Evolutionary conservation across 2,888 invertebrate species (phyloP).

Genomic region (Cylindroiulus punctatus): DNA sequence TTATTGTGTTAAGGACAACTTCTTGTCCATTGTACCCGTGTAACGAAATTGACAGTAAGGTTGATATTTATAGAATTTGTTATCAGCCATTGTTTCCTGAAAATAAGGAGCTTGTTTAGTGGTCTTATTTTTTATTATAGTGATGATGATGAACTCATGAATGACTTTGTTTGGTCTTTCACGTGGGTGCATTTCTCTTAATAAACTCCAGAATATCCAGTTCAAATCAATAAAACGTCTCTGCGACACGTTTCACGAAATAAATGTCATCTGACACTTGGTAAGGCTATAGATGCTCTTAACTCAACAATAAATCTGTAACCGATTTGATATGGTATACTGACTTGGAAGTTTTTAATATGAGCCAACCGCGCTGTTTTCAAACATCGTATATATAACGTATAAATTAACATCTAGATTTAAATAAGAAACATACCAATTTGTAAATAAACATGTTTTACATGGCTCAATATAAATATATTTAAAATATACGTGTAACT

Average conservation of each 20-base stretch:
- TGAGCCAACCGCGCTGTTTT: not conserved
- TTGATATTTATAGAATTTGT: conserved; percentile 23
- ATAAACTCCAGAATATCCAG: not conserved
- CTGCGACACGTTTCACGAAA: not conserved
- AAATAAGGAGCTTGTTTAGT: not conserved
- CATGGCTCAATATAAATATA: not conserved
- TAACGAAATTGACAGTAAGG: conserved; percentile 16
- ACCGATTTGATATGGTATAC: not conserved
- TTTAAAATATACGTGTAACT: too few relatives aligned
- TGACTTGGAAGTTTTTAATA: not conserved
- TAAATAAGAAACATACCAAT: not conserved
- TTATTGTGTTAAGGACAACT: conserved; percentile 22
- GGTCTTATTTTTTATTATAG: conserved; percentile 7
- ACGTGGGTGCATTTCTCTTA: not conserved
- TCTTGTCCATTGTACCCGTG: not conserved
- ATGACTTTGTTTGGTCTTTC: conserved; percentile 7
- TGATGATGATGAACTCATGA: not conserved
- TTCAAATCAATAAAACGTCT: not conserved
- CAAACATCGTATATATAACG: not conserved
- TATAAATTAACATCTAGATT: not conserved
- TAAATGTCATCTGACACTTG: not conserved
- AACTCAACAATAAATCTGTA: not conserved
- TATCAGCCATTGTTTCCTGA: not conserved
- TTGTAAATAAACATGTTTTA: not conserved
- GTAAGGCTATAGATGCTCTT: not conserved